Evolutionary conservation across 2,113 vertebrate species (phyloP).

Genomic region (Lasiurus borealis): DNA sequence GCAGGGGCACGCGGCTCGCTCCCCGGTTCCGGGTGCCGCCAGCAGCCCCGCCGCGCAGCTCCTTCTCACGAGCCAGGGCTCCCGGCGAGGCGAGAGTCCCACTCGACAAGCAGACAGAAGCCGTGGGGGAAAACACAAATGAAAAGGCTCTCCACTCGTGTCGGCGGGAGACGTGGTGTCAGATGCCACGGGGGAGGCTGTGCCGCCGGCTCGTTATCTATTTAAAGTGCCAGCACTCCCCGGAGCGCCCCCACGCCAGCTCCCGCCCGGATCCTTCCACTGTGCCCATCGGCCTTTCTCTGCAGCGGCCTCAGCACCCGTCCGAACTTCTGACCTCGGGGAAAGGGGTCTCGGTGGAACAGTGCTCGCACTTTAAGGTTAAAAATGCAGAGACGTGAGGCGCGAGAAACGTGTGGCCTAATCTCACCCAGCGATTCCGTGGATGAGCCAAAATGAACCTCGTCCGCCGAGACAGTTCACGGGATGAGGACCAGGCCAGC

Average conservation of each 20-base stretch:
- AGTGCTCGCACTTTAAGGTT: neutral
- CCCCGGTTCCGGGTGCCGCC: neutral
- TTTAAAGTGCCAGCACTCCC: slow-evolving; percentile 21
- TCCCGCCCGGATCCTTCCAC: neutral
- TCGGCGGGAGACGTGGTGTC: neutral
- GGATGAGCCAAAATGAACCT: neutral
- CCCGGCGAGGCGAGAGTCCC: slow-evolving; percentile 60
- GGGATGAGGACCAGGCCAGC: no score
- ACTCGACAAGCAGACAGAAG: slow-evolving; percentile 26
- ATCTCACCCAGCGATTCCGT: neutral
- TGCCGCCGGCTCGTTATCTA: neutral
- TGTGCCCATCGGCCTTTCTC: neutral
- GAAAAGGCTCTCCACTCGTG: neutral
- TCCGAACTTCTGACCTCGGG: neutral
- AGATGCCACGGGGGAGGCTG: neutral
- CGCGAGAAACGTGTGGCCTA: neutral
- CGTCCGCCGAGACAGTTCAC: neutral
- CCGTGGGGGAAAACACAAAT: slow-evolving; percentile 35
- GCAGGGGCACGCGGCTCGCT: slow-evolving; percentile 27
- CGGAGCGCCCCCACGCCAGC: neutral
- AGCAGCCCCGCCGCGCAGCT: no score
- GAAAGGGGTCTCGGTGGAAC: neutral
- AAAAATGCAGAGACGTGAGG: neutral
- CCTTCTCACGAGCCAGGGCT: slow-evolving; percentile 20
- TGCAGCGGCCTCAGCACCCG: neutral